Base-by-base conservation (phyloP, 2,888 invertebrate species). In the Parasteatoda lunata region DNA sequence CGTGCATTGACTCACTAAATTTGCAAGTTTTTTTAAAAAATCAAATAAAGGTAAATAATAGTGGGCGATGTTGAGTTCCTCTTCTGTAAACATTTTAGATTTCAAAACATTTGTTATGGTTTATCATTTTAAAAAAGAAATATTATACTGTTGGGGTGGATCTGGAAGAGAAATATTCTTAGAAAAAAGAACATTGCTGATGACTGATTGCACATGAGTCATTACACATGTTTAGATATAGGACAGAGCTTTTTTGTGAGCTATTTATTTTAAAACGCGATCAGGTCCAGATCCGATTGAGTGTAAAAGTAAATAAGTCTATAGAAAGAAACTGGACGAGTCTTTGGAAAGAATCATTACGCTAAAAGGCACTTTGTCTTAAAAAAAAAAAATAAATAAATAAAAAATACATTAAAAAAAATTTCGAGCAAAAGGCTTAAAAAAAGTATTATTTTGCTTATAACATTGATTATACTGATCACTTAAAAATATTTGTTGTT, bases 221-320 rank as follows among this genome's bases (percentile, higher is more conserved):
- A 84, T 72, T 72, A 73, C 66, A 72, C 49, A 70, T 66, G 77
- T 71, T 77, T 59, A 7, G 52, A 51, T 47, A 15, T 45, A 30
- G 59, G 51, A 54, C 52, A 30, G 54, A 54, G 75, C 48, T 75
- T 54, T 59, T 71, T 4, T 71, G 49, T 15, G 54, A 13, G 68
- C 69, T 78, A 78, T 84, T 84, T 84, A 78, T 84, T 78, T 72
- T 78, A 48, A 49, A 66, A n/a, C 47, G 48, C 45, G 9, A 30
- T 30, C 30, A 30, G 30, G 30, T 30, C 30, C 30, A 30, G 30
- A 77, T 52, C 52, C 59, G 81, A 75, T 81, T 78, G 77, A 78
- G 66, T 13, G 47, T 48, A 65, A 71, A 73, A 84, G 78, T 84
- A 51, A 15, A 66, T 59, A 72, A 65, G 77, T 84, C 78, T 77